phyloP scores from a whole-genome alignment of 2,888 invertebrate genomes.

The Heteropelma amictum region DNA sequence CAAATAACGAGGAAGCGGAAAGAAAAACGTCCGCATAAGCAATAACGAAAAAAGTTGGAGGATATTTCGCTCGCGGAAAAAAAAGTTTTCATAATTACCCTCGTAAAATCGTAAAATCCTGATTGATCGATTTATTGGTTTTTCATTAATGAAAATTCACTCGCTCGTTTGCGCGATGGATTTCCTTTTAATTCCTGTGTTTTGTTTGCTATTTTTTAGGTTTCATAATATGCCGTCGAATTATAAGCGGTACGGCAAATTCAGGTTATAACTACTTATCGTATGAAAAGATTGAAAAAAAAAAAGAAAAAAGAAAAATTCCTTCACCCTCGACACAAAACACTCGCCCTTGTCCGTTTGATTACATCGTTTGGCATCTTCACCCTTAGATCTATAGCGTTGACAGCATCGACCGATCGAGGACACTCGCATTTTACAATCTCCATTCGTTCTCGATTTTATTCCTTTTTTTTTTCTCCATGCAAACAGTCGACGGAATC shows the following conservation, averaged over 20 bases:
- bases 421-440: no score
- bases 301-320: constrained; percentile 9
- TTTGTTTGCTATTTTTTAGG: constrained; percentile 75
- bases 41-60: constrained; percentile 26
- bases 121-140: constrained; percentile 29
- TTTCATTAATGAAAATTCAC: not conserved
- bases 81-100: constrained; percentile 26
- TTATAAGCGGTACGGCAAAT: constrained; percentile 77
- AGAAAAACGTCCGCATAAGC: not conserved
- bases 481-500: no score
- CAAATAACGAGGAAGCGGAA: constrained; percentile 26
- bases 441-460: no score
- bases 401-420: no score
- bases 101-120: constrained; percentile 8
- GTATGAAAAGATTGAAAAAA: not conserved
- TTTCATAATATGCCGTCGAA: constrained; percentile 77
- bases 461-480: no score
- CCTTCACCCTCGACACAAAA: constrained; percentile 27
- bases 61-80: not conserved
- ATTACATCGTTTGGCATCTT: not conserved
- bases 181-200: constrained; percentile 69
- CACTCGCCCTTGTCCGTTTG: not conserved
- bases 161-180: not conserved
- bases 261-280: constrained; percentile 69
- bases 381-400: no score